phyloP scores from a whole-genome alignment of 2,113 vertebrate species.

The Hippolais icterina region DNA sequence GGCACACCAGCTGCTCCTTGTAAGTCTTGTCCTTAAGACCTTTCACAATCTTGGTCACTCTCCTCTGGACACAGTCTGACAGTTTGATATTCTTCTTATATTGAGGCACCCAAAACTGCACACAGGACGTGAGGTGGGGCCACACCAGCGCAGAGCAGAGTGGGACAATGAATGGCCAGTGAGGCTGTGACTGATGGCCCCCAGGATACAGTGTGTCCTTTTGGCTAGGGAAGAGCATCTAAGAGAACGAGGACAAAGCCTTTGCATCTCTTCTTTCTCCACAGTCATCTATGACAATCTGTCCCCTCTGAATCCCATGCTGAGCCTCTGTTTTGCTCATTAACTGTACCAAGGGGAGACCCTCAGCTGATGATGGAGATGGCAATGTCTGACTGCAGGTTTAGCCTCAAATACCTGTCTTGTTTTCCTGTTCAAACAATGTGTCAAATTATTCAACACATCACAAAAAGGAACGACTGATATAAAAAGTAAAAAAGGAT shows the following conservation, averaged over 20 bases:
- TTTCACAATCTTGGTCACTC: neutral
- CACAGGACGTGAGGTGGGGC: neutral
- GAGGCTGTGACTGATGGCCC: neutral
- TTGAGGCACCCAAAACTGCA: neutral
- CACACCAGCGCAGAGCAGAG: neutral
- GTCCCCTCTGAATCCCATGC: neutral
- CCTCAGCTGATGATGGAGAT: neutral
- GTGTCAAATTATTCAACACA: neutral
- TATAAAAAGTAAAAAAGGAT: neutral
- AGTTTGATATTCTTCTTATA: neutral
- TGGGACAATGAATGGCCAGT: neutral
- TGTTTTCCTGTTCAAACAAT: neutral
- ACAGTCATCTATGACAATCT: neutral
- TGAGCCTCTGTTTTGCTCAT: neutral
- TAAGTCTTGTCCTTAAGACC: neutral
- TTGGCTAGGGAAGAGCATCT: neutral
- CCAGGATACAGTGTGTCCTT: neutral
- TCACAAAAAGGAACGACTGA: neutral
- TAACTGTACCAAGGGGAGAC: neutral
- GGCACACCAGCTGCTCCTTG: neutral
- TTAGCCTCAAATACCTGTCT: neutral
- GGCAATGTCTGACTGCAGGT: fast-evolving
- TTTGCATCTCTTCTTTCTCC: neutral
- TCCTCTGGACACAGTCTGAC: too few relatives aligned
- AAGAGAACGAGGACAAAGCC: neutral